Conservation (phyloP, 2,797 vertebrate genomes). For the Remorina albescens region DNA sequence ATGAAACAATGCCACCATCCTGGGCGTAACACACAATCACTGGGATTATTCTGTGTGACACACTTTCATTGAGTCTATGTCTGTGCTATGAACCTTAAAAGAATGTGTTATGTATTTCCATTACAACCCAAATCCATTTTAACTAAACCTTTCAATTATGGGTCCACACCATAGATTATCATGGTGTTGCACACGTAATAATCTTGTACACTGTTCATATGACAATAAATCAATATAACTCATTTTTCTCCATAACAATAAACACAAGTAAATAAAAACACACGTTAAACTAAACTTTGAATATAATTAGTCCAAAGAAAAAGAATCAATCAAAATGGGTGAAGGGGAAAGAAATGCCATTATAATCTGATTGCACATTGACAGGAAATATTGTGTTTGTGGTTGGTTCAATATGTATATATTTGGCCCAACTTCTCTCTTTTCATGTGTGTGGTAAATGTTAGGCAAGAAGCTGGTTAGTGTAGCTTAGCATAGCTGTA, state of each 20-base stretch:
- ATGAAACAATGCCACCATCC: slow-evolving; percentile 72
- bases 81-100: slow-evolving; percentile 52
- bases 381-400: background rate
- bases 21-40: slow-evolving; percentile 59
- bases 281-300: background rate
- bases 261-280: background rate
- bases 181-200: slow-evolving; percentile 23
- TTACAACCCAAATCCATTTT: slow-evolving; percentile 43
- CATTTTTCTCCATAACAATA: slow-evolving; percentile 5
- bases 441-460: background rate
- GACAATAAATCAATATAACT: slow-evolving; percentile 14
- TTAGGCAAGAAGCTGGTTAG: background rate
- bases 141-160: background rate
- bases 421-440: too few species aligned
- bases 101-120: slow-evolving; percentile 44
- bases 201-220: background rate
- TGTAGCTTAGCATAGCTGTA: background rate
- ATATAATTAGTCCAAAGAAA: background rate
- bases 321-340: background rate
- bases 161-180: background rate
- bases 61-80: slow-evolving; percentile 56
- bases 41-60: slow-evolving; percentile 62
- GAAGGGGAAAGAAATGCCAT: background rate
- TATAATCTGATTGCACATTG: too few species aligned
- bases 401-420: background rate